Base-by-base conservation (phyloP, 2,888 invertebrate species). In the Physocephala rufipes region DNA sequence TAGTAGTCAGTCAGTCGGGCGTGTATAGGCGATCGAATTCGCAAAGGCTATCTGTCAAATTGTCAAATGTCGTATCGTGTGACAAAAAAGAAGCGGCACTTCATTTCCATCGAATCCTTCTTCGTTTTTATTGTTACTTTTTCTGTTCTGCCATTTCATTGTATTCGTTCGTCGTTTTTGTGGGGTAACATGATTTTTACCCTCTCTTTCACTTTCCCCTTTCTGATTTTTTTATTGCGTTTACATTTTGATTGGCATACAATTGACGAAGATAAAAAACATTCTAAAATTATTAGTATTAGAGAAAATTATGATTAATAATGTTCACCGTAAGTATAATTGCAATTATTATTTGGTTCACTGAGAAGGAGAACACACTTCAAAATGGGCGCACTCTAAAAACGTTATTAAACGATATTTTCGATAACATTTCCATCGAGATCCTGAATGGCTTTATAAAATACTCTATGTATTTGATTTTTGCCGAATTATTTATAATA, bases 51-150 rank as follows among this genome's bases (percentile, higher is more conserved):
- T 84, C 84, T 82, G 85, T 84, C 85, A 85, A 82, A 36, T 36
- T 84, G 84, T 85, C 84, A 84, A 80, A 80, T 80, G 81, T n/a
- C 84, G 85, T 80, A 80, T 85, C 84, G 83, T 36, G 36, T 36
- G 81, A 82, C 78, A 77, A 77, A 58, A 45, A 55, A 58, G 43
- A 67, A 47, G 67, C 47, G 59, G 47, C 19, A 45, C n/a, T 45
- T 51, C 53, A 36, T 21, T 21, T 61, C n/a, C n/a, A 5, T 62
- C 3, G 36, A 21, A 19, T 19, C 43, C 36, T 3, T 21, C 30
- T 66, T 21, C n/a, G 7, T n/a, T 28, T 47, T 26, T 19, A 45
- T 49, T 2, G 49, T 45, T 45, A 45, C 15, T 12, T 7, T 45
- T 45, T 7, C 19, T 49, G 49, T 49, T 49, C 3, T 12, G 21